Conservation (phyloP, 2,797 vertebrate species). For the Linurgus olivaceus region DNA sequence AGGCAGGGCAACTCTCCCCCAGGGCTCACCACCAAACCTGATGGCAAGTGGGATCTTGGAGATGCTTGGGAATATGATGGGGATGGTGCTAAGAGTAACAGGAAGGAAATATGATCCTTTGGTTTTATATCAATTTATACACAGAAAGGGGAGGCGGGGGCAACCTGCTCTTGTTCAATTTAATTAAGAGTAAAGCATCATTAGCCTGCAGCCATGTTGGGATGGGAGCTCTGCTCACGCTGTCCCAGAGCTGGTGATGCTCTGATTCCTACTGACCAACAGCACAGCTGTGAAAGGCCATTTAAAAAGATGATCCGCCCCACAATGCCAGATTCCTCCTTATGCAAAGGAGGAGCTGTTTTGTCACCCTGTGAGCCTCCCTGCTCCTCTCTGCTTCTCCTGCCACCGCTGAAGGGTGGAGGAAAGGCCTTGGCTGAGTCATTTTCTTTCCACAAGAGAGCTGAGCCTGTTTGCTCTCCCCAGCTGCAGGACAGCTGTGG, state of each 20-base stretch:
- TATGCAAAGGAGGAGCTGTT: background rate
- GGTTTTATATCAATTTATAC: background rate
- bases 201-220: background rate
- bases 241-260: background rate
- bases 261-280: constrained; percentile 4
- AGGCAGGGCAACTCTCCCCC: no score
- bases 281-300: background rate
- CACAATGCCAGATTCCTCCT: background rate
- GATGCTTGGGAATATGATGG: background rate
- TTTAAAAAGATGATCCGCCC: background rate
- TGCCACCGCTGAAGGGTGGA: background rate
- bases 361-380: background rate
- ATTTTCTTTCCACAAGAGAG: background rate
- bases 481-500: constrained; percentile 24
- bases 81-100: background rate
- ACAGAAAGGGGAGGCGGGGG: background rate
- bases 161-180: background rate
- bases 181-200: background rate
- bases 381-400: background rate
- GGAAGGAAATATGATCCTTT: accelerated
- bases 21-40: background rate
- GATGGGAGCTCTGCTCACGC: background rate
- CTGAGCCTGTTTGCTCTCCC: background rate
- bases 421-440: background rate
- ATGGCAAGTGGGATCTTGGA: background rate